A percentile compares a stretch with the other conserved stretches of the same genome.
Evolutionary conservation across 2,888 invertebrate genomes (phyloP).

Genomic region (Caradrina clavipalpis): DNA sequence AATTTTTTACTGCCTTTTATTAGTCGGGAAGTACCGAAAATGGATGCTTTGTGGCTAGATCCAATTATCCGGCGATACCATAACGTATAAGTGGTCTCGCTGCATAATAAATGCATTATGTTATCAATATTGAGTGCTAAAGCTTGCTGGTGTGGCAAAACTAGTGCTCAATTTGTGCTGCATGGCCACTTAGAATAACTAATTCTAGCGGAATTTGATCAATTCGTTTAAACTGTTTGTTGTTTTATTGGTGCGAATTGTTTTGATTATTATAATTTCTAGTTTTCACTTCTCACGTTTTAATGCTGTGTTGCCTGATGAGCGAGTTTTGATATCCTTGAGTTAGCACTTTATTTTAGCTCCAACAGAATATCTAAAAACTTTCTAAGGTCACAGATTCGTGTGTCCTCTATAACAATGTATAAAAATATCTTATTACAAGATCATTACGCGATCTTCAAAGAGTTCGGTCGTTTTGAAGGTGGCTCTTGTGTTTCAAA

Average conservation of each 20-base stretch:
- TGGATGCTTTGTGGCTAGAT: slow-evolving; percentile 47
- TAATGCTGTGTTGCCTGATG: background rate
- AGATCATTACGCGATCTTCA: slow-evolving; percentile 62
- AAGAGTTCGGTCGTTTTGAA: slow-evolving; percentile 43
- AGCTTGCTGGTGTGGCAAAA: slow-evolving; percentile 32
- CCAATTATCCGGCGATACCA: slow-evolving; percentile 41
- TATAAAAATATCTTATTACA: slow-evolving; percentile 62
- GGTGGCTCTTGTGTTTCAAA: slow-evolving; percentile 58
- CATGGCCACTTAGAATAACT: slow-evolving; percentile 26
- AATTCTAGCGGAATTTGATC: slow-evolving; percentile 22
- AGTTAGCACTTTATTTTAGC: slow-evolving; percentile 12
- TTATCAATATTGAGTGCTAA: slow-evolving; percentile 47
- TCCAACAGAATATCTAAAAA: slow-evolving; percentile 26
- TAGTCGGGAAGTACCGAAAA: slow-evolving; percentile 31
- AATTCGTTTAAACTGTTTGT: slow-evolving; percentile 10
- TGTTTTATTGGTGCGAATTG: slow-evolving; percentile 19
- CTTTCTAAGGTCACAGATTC: slow-evolving; percentile 16
- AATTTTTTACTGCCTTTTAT: slow-evolving; percentile 39
- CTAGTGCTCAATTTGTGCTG: slow-evolving; percentile 29
- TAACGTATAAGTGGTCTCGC: slow-evolving; percentile 33
- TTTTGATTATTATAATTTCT: slow-evolving; percentile 16
- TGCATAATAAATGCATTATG: slow-evolving; percentile 50
- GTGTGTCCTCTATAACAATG: slow-evolving; percentile 44
- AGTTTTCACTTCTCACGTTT: background rate
- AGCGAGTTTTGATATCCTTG: slow-evolving; percentile 41